These are phyloP conservation scores for Loriculus beryllinus DNA, from an alignment of 2,797 vertebrate species.

Conservation along the genomic window DNA sequence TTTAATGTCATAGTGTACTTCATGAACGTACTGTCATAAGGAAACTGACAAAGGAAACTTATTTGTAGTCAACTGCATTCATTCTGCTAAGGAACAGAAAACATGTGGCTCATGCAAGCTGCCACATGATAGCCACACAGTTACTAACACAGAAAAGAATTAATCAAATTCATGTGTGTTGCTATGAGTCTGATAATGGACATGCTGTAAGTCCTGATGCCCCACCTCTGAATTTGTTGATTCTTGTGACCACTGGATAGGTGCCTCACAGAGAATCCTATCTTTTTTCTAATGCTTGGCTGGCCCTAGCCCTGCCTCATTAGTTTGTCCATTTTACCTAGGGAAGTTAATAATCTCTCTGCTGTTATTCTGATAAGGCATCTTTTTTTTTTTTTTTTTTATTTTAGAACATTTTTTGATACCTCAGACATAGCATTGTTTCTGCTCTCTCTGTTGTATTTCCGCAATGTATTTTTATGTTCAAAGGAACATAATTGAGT, in stretches of 20 bases:
- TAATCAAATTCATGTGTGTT: not conserved
- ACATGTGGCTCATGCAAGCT: accelerated
- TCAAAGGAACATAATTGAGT: not conserved
- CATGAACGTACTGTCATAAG: not conserved
- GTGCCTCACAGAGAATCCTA: not conserved
- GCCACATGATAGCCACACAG: not conserved
- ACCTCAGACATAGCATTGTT: not conserved
- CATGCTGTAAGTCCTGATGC: not conserved
- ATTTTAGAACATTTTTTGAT: not conserved
- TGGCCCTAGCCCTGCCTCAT: not conserved
- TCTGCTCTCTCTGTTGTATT: not conserved
- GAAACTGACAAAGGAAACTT: not conserved
- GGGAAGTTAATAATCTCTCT: not conserved
- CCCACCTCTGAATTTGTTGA: not conserved
- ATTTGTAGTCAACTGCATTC: not conserved
- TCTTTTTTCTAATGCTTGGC: not conserved
- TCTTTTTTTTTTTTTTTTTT: not conserved
- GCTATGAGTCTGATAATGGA: not conserved
- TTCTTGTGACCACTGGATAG: not conserved
- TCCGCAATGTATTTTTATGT: not conserved
- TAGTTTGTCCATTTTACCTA: not conserved
- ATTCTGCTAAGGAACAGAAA: not conserved
- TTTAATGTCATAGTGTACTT: not conserved
- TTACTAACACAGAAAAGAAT: not conserved
- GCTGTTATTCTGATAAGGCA: not conserved